Conservation (phyloP, 2,113 vertebrate genomes). For the Sylvilagus bachmani region DNA sequence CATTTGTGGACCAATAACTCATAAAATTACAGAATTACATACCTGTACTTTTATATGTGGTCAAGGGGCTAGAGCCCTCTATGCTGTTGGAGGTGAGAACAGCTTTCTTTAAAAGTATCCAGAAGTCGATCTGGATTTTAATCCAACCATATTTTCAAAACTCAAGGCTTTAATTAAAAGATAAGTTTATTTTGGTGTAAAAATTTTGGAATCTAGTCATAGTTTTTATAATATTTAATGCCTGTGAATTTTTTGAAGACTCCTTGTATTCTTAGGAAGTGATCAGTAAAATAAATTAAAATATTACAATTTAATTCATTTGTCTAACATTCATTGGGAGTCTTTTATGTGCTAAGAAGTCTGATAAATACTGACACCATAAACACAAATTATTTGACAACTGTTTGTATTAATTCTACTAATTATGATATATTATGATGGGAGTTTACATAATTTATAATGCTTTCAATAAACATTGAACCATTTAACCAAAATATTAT, state of each 20-base stretch:
- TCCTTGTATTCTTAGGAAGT: conserved; percentile 12
- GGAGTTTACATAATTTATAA: neutral
- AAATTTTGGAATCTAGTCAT: too few relatives aligned
- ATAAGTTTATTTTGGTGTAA: too few relatives aligned
- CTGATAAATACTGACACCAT: neutral
- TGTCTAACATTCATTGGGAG: neutral
- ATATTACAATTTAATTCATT: neutral
- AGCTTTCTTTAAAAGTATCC: conserved; percentile 19
- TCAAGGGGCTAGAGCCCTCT: neutral
- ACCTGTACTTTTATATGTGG: neutral
- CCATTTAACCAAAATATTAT: conserved; percentile 20
- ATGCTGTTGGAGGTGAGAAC: neutral
- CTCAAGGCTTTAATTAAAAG: conserved; percentile 23
- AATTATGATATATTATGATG: neutral
- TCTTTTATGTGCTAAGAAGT: neutral
- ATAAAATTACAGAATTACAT: conserved; percentile 36
- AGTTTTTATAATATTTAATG: too few relatives aligned
- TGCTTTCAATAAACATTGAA: conserved; percentile 33
- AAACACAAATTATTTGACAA: neutral
- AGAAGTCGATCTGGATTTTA: conserved; percentile 22
- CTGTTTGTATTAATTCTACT: neutral
- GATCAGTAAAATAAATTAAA: conserved; percentile 3
- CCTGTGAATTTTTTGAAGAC: too few relatives aligned
- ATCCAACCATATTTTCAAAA: conserved; percentile 26
- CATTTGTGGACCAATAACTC: neutral